Base-by-base conservation (phyloP, 2,888 invertebrate genomes). In the Priocnemis perturbator region DNA sequence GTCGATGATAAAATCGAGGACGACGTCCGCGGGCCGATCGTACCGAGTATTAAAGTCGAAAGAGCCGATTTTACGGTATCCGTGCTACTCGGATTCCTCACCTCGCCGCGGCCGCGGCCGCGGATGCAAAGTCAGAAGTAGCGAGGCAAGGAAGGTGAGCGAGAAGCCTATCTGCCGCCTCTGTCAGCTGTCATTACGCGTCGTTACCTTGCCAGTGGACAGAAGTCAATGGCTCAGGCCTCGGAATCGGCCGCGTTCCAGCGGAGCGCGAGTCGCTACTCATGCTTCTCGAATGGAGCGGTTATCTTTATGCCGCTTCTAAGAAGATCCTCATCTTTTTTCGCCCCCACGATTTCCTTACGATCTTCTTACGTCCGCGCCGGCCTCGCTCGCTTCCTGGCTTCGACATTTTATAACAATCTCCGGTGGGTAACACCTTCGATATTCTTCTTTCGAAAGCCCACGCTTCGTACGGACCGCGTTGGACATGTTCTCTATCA, bases 191-290 rank as follows among this genome's bases (percentile, higher is more conserved):
- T 80, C 79, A 80, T 80, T 80, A 80, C 71, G 73, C 67, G 76
- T 76, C 78, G 76, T 80, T 80, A 80, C 74, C 69, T 78, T 65
- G 79, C 74, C 79, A 73, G 79, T 74, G 76, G 78, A 80, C 80
- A 78, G 78, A 74, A 80, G 74, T 76, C 78, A 74, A 77, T 62
- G 69, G 69, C 65, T 37, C 7, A 9, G 37, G 37, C 37, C 37
- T 9, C 11, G 37, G 14, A 9, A 37, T 37, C 37, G 37, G 37
- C 73, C 20, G 19, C 62, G 64, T 64, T 58, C 65, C 71, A 44
- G n/a, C 7, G 37, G 23, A 23, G 20, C 52, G 57, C 61, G 37
- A 37, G 37, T 37, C 37, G 37, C 37, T 37, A 1, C 7, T 37
- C 37, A 9, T 37, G 37, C 37, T 11, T 37, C 37, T 37, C 37